These are phyloP conservation scores for Conomelus anceps DNA, from an alignment of 2,888 invertebrate genomes.

Conservation along the genomic window DNA sequence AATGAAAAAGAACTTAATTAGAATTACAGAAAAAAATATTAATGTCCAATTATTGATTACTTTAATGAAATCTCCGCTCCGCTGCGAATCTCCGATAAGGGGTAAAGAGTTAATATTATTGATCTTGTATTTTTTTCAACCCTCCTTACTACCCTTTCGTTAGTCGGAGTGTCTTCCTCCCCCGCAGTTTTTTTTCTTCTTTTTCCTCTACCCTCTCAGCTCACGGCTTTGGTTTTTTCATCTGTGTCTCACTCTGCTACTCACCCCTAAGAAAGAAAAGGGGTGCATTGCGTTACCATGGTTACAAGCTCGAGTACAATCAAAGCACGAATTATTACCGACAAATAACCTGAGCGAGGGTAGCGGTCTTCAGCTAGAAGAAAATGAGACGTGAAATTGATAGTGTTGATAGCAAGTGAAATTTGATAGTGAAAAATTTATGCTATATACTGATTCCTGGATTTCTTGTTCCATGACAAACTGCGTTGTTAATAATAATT, in stretches of 20 bases:
- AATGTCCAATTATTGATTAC: neutral
- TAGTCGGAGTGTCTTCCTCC: neutral
- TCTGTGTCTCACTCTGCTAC: neutral
- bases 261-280: neutral
- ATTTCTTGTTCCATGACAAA: too few relatives aligned
- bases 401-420: neutral
- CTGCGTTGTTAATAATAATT: too few relatives aligned
- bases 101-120: neutral
- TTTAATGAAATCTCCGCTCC: neutral
- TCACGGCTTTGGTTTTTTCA: neutral
- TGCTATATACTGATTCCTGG: too few relatives aligned
- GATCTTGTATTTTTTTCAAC: neutral
- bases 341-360: neutral
- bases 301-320: neutral
- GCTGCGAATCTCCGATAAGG: neutral
- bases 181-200: neutral
- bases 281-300: neutral
- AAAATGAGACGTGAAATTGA: neutral
- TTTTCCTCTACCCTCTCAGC: neutral
- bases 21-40: too few relatives aligned
- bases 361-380: neutral
- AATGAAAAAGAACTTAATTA: too few relatives aligned
- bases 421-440: neutral
- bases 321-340: neutral
- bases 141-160: neutral